Base-by-base conservation (phyloP, 2,113 vertebrate genomes). In the Leptocoma aspasia region DNA sequence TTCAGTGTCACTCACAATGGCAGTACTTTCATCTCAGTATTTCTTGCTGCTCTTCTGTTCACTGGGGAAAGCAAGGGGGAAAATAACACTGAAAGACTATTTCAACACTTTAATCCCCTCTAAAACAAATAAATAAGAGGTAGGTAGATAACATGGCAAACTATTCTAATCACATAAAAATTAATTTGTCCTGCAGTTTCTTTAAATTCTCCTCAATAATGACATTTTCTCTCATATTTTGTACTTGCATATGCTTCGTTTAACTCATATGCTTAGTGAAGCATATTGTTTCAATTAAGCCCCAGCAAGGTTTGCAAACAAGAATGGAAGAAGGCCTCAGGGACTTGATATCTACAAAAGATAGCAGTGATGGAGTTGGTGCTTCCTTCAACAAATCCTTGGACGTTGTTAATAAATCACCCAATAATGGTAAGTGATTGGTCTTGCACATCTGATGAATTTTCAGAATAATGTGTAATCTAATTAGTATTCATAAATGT, bases 251-350 rank as follows among this genome's bases (percentile, higher is more conserved):
- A 81, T 90, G 59, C 88, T 90, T 96, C 0, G 7, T 93, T 95
- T 95, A 95, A 95, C 47, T 94, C 37, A 12, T 19, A 47, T 75
- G 68, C 79, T 94, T 92, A 92, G 72, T 94, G 88, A 96, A 89
- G 79, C 79, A 60, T 86, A 92, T 94, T 96, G 82, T 97, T 97
- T 96, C 93, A 94, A 95, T 95, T 97, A 96, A 97, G 80, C 49
- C 80, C 86, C 95, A 94, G 80, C 82, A 93, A 93, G 83, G 88
- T 92, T 89, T 93, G 77, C 80, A 96, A 96, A 86, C 77, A 81
- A 94, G 72, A 89, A 75, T 45, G 61, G 90, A 94, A 86, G 93
- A 92, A 82, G n/a, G 56, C 73, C 69, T 86, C 77, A 89, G 76
- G 65, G 76, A 95, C 47, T 75, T 81, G 73, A 6, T 89, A 90